Evolutionary conservation across 2,888 invertebrate genomes (phyloP).

Genomic region (Caradrina kadenii): DNA sequence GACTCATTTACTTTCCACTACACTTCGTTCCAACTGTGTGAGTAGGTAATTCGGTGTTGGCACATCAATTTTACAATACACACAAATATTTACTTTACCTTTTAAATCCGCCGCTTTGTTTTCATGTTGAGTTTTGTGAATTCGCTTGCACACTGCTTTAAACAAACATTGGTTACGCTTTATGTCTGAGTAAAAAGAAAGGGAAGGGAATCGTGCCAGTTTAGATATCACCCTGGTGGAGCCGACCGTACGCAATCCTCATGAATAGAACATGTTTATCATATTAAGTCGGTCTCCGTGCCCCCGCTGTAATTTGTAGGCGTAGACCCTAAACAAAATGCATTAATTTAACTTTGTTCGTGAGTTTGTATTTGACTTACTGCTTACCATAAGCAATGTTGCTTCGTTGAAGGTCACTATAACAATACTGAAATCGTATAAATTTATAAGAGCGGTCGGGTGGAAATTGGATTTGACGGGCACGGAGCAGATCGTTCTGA

Average conservation of each 20-base stretch:
- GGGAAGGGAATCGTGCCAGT: slow-evolving; percentile 8
- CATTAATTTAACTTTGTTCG: slow-evolving; percentile 58
- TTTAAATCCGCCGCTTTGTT: slow-evolving; percentile 25
- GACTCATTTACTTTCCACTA: slow-evolving; percentile 11
- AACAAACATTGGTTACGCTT: slow-evolving; percentile 29
- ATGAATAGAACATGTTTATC: slow-evolving; percentile 59
- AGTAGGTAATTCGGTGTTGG: slow-evolving; percentile 12
- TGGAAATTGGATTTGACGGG: slow-evolving; percentile 5
- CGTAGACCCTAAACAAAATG: slow-evolving; percentile 54
- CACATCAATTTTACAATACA: slow-evolving; percentile 16
- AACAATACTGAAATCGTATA: slow-evolving; percentile 27
- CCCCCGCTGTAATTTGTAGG: slow-evolving; percentile 48
- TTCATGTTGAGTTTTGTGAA: slow-evolving; percentile 8
- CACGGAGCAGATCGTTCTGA: not conserved
- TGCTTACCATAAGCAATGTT: slow-evolving; percentile 38
- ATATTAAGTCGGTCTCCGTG: slow-evolving; percentile 48
- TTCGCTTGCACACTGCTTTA: slow-evolving; percentile 12
- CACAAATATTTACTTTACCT: slow-evolving; percentile 15
- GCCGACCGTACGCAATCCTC: slow-evolving; percentile 28
- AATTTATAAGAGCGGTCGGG: slow-evolving; percentile 10
- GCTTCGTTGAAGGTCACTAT: slow-evolving; percentile 24
- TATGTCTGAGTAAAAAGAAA: slow-evolving; percentile 21
- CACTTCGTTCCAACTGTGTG: slow-evolving; percentile 17
- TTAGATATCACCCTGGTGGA: slow-evolving; percentile 14
- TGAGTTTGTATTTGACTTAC: slow-evolving; percentile 58